Evolutionary conservation across 2,113 vertebrate genomes (phyloP), one percentile per base, ranked within the genome.

Genomic region (Macrotus californicus): DNA sequence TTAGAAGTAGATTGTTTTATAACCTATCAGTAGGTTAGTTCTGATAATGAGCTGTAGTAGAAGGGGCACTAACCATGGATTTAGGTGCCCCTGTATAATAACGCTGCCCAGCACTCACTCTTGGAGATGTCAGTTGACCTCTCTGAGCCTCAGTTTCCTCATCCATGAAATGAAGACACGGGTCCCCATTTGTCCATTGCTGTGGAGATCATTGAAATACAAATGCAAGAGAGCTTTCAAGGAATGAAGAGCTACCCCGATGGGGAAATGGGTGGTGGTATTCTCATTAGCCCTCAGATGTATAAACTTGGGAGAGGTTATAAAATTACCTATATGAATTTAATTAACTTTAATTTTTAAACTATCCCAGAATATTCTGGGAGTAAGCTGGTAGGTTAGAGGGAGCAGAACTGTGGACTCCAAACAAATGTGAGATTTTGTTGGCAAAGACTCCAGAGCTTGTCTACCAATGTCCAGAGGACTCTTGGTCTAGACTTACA

Each of bases 311-410:
- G 61, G 31, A 85, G n/a, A 5, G 61, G 31, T 54, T 90, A 48
- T 80, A 39, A 73, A 96, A 95, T 90, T 81, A 39, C 50, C 26
- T 84, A 26, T 26, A 26, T 87, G 41, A 66, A 87, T 89, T 84
- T 96, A 90, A 95, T 95, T 96, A 92, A 56, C 80, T 84, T 91
- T 88, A 91, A 52, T 67, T 96, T 94, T 94, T 72, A 95, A 89
- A 72, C 46, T 22, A 76, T 87, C 34, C 76, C 70, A 76, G 13
- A 67, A 87, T 73, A 87, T 87, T 94, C 52, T 77, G 39, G 69
- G 50, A 80, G 61, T 50, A 41, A 50, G 4, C 18, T 50, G 39
- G 21, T 13, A 52, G 22, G 15, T 50, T 88, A 81, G 10, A 56
- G 69, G n/a, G 72, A 54, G 61, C 76, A 93, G 81, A 19, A 21